Evolutionary conservation across 2,797 vertebrate genomes (phyloP).

Genomic region (Bradypodion pumilum): DNA sequence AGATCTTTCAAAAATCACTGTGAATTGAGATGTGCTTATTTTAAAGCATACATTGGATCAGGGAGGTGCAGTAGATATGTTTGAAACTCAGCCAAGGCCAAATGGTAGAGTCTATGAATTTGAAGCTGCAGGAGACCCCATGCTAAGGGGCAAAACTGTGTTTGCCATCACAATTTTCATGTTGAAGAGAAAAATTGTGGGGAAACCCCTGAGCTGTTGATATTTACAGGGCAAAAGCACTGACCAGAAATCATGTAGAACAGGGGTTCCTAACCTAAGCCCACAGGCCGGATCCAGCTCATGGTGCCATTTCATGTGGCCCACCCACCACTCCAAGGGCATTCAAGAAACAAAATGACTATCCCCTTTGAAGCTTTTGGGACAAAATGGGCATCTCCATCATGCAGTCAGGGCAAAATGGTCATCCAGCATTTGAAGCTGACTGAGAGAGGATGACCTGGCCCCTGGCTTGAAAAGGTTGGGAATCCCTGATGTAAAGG

Average conservation of each 20-base stretch:
- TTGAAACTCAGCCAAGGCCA: not conserved
- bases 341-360: no score
- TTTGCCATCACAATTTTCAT: not conserved
- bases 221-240: conserved; percentile 3
- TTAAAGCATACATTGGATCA: not conserved
- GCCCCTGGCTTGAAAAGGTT: no score
- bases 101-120: not conserved
- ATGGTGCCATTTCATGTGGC: no score
- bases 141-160: not conserved
- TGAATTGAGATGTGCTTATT: not conserved
- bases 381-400: no score
- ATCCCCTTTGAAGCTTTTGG: no score
- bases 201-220: not conserved
- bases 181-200: not conserved
- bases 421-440: no score
- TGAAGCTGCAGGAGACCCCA: not conserved
- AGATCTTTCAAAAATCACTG: not conserved
- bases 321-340: no score
- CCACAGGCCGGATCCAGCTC: no score
- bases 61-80: not conserved
- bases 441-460: no score
- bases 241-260: not conserved
- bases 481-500: no score
- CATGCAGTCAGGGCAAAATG: no score
- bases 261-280: no score